Base-by-base conservation (phyloP, 2,888 invertebrate species). In the Agrochola lychnidis region DNA sequence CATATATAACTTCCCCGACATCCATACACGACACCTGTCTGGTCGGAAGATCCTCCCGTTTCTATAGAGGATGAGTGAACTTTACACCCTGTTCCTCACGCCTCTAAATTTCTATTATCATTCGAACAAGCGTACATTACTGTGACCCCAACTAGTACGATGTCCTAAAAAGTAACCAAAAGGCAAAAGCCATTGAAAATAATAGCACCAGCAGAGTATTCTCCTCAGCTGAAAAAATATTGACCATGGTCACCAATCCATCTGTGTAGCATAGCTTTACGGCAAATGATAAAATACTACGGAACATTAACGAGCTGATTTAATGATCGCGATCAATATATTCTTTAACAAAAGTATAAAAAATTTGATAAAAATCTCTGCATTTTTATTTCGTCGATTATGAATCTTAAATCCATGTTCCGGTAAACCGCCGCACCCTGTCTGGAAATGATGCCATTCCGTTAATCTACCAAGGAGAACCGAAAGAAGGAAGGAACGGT, bases 401-500 rank as follows among this genome's bases (percentile, higher is more conserved):
- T 36, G 6, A 51, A 57, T 66, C 25, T 69, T 16, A 25, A 64
- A 61, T 16, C 12, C 0, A 56, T 30, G 62, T 70, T 79, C 57
- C 62, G 67, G 42, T 61, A 68, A 70, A 67, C 9, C 5, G 10
- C 69, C 71, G 68, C 78, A 72, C 78, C 71, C 61, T 3, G 61
- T 61, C 53, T 74, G 16, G 12, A 2, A 56, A 30, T 82, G 71
- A 63, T 63, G 61, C 25, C 1, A 73, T 73, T 73, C 68, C 64
- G 62, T 40, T 61, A 12, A 73, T 61, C 30, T 42, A 51, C 76
- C 70, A 80, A 87, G 73, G 73, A 73, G 12, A 76, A 69, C 72
- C 36, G 14, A 77, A 79, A 78, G 74, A 77, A 82, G 76, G 78
- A 84, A 86, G 69, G 59, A 74, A 79, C 64, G 57, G n/a, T 51